Evolutionary conservation across 2,888 invertebrate species (phyloP).

Genomic region (Scaeva pyrastri): DNA sequence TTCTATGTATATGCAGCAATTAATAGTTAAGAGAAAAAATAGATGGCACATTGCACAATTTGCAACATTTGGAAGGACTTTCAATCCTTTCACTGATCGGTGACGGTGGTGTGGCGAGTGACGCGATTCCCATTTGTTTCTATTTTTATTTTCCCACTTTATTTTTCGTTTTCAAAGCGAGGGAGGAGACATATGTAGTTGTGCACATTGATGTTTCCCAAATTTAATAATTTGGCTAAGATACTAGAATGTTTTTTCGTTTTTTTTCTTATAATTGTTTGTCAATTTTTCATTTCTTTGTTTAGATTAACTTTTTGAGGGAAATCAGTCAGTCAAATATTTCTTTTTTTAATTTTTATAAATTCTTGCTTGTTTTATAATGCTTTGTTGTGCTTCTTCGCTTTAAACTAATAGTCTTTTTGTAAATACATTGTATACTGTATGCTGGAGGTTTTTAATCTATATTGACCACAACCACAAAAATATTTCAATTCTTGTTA

Average conservation of each 20-base stretch:
- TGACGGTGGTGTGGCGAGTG: constrained; percentile 11
- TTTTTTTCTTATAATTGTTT: constrained; percentile 45
- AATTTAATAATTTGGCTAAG: constrained; percentile 60
- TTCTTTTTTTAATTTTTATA: not conserved
- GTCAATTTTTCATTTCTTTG: constrained; percentile 58
- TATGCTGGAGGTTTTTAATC: too few relatives aligned
- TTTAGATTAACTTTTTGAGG: constrained; percentile 30
- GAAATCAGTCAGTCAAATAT: constrained; percentile 34
- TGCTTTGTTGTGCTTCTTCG: not conserved
- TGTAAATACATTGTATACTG: too few relatives aligned
- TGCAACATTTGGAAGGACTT: constrained; percentile 27
- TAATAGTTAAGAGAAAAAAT: constrained; percentile 13
- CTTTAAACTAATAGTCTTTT: not conserved
- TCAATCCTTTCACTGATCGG: constrained; percentile 10
- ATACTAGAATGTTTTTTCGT: constrained; percentile 42
- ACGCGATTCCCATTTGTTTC: constrained; percentile 29
- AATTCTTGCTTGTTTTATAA: not conserved
- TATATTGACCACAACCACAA: too few relatives aligned
- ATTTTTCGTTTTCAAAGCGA: not conserved
- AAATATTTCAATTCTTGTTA: too few relatives aligned
- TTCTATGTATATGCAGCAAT: not conserved
- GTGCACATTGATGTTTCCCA: not conserved
- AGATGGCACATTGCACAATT: constrained; percentile 25
- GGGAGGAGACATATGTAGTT: not conserved
- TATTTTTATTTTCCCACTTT: constrained; percentile 25